Conservation (phyloP, 2,888 invertebrate species). For the Pogonocherus hispidulus region DNA sequence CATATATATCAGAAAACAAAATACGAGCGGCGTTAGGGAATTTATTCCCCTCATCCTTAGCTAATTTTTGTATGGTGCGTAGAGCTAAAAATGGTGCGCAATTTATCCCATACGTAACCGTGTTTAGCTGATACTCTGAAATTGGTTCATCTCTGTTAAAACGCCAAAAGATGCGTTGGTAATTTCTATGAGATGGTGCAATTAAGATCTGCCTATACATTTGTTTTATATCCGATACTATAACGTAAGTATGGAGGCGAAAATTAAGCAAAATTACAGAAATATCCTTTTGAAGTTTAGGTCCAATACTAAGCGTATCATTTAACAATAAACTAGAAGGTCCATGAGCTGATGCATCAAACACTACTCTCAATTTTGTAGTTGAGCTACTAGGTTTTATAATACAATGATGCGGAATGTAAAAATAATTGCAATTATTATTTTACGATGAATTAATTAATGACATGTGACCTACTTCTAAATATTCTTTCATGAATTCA, state of each 20-base stretch:
- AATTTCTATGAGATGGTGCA: not conserved
- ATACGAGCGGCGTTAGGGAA: not conserved
- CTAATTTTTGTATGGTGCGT: not conserved
- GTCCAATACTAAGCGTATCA: constrained; percentile 4
- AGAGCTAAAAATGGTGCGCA: not conserved
- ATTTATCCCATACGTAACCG: not conserved
- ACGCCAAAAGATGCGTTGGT: not conserved
- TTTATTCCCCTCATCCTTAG: not conserved
- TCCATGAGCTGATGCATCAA: not conserved
- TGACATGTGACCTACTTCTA: too few species aligned
- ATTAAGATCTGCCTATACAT: constrained; percentile 16
- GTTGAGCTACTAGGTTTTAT: too few species aligned
- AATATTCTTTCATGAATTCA: too few species aligned
- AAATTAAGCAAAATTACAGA: not conserved
- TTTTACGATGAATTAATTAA: too few species aligned
- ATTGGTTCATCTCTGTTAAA: not conserved
- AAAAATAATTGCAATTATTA: too few species aligned
- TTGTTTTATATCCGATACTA: constrained; percentile 8
- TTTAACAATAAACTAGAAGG: not conserved
- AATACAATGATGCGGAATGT: too few species aligned
- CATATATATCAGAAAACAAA: not conserved
- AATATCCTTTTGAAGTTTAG: constrained; percentile 1
- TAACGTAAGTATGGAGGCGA: not conserved
- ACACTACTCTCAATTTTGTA: too few species aligned
- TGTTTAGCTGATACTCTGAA: not conserved